Conservation (phyloP, 2,888 invertebrate genomes). For the Sipha maydis region DNA sequence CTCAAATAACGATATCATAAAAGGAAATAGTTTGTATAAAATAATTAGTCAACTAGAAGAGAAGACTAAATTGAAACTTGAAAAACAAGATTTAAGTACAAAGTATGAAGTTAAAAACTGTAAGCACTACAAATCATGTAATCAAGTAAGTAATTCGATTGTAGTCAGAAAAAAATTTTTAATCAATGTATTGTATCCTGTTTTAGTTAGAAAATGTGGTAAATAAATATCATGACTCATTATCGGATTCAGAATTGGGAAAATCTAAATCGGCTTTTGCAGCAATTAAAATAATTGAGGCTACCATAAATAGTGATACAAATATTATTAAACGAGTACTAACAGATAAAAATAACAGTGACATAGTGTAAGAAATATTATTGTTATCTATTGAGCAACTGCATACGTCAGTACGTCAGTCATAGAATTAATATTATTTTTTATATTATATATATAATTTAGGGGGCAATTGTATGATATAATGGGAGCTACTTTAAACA, state of each 20-base stretch:
- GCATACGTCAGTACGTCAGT: neutral
- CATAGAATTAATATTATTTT: neutral
- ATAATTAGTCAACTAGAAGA: conserved; percentile 65
- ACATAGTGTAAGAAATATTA: conserved; percentile 69
- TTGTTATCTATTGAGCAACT: neutral
- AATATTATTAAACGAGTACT: conserved; percentile 73
- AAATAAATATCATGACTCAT: conserved; percentile 70
- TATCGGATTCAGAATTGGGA: conserved; percentile 73
- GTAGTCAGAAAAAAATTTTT: neutral
- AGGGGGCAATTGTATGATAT: conserved; percentile 77
- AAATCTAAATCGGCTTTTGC: conserved; percentile 74
- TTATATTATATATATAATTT: conserved; percentile 42
- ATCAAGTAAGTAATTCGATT: conserved; percentile 17
- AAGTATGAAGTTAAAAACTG: conserved; percentile 65
- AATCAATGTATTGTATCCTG: conserved; percentile 46
- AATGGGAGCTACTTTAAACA: conserved; percentile 77
- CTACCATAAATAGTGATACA: conserved; percentile 72
- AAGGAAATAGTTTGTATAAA: conserved; percentile 64
- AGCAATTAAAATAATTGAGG: conserved; percentile 74
- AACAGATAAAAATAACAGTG: conserved; percentile 72
- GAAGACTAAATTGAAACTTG: conserved; percentile 56
- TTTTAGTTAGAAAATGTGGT: conserved; percentile 71
- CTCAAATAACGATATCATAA: conserved; percentile 61
- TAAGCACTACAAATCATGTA: conserved; percentile 40
- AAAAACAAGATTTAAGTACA: conserved; percentile 66